These are phyloP conservation scores for Pseudolycoriella hygida DNA, from an alignment of 2,888 invertebrate genomes.

Conservation along the genomic window DNA sequence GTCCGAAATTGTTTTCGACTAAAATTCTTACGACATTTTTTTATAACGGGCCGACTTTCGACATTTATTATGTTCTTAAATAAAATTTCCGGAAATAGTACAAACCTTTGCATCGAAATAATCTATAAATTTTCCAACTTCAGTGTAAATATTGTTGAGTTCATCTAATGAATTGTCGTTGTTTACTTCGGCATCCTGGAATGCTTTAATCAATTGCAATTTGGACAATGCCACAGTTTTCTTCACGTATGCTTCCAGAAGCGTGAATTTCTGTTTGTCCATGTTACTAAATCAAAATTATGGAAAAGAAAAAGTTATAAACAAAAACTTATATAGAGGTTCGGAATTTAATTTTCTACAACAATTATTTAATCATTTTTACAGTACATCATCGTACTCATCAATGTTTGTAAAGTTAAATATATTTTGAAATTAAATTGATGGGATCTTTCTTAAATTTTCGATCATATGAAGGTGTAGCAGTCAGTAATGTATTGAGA, in stretches of 20 bases:
- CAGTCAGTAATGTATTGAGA: too few relatives aligned
- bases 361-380: too few relatives aligned
- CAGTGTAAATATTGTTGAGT: constrained; percentile 42
- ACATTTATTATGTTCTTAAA: constrained; percentile 3
- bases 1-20: too few relatives aligned
- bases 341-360: too few relatives aligned
- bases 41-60: too few relatives aligned
- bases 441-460: too few relatives aligned
- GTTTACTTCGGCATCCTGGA: constrained; percentile 15
- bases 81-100: background rate
- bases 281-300: constrained; percentile 38
- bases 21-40: too few relatives aligned
- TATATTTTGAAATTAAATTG: too few relatives aligned
- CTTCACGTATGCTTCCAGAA: constrained; percentile 64
- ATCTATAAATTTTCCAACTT: constrained; percentile 67
- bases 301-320: constrained; percentile 1
- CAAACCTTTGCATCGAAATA: constrained; percentile 56
- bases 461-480: too few relatives aligned
- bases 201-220: constrained; percentile 28
- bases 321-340: constrained; percentile 4
- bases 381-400: too few relatives aligned
- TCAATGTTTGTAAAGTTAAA: too few relatives aligned
- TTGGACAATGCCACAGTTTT: constrained; percentile 57
- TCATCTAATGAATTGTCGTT: constrained; percentile 24
- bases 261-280: constrained; percentile 65